Evolutionary conservation across 2,888 invertebrate genomes (phyloP).

Genomic region (Caenorhabditis doughertyi): DNA sequence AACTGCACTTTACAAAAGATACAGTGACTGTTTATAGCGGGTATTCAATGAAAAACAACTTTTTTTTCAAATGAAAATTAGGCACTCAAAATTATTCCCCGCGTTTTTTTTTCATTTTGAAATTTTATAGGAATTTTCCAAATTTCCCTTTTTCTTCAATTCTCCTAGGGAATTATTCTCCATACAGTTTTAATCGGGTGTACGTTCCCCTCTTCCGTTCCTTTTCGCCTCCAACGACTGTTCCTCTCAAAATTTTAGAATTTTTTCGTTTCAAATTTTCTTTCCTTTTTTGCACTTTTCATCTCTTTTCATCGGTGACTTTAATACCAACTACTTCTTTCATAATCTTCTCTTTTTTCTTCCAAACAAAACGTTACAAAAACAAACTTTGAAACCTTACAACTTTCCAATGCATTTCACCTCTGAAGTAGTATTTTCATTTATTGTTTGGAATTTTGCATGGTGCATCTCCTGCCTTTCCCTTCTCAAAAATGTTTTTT

Average conservation of each 20-base stretch:
- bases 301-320: conserved; percentile 49
- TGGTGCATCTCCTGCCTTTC: conserved; percentile 57
- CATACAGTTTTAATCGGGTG: conserved; percentile 55
- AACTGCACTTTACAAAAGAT: conserved; percentile 38
- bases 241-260: conserved; percentile 38
- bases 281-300: conserved; percentile 23
- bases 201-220: conserved; percentile 17
- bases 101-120: conserved; percentile 10
- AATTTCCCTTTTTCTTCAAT: conserved; percentile 15
- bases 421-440: conserved; percentile 35
- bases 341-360: conserved; percentile 29
- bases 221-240: conserved; percentile 59
- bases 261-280: conserved; percentile 14
- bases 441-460: conserved; percentile 54
- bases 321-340: conserved; percentile 19
- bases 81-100: conserved; percentile 27
- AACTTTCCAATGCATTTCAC: conserved; percentile 62
- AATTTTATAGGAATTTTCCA: conserved; percentile 57
- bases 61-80: conserved; percentile 9
- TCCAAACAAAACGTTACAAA: no score
- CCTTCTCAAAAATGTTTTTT: conserved; percentile 20
- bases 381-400: conserved; percentile 34
- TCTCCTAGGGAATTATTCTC: conserved; percentile 56
- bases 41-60: conserved; percentile 3
- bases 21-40: conserved; percentile 53